phyloP scores from a whole-genome alignment of 2,797 vertebrate species.

The Rhynchotus rufescens region DNA sequence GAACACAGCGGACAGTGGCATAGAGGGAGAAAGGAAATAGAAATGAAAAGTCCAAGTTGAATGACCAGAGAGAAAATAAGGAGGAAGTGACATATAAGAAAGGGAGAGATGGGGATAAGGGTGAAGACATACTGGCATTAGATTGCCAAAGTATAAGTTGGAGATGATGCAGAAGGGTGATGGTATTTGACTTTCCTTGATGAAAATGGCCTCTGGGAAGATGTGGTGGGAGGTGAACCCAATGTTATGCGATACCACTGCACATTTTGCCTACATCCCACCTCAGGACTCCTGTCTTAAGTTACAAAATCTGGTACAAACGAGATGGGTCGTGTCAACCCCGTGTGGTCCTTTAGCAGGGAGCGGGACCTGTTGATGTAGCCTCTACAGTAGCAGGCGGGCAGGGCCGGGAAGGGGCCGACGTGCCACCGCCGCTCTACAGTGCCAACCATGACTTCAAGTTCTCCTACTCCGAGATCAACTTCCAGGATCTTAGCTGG shows the following conservation, averaged over 20 bases:
- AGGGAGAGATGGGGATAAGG: not conserved
- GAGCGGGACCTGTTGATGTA: constrained; percentile 78
- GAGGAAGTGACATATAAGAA: constrained; percentile 10
- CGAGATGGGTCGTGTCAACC: not conserved
- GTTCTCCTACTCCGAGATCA: constrained; percentile 95
- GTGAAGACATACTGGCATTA: not conserved
- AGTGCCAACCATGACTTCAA: constrained; percentile 85
- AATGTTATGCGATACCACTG: not conserved
- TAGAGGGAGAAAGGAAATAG: not conserved
- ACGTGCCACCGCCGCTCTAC: constrained; percentile 81
- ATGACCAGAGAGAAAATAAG: not conserved
- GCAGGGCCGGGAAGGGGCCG: constrained; percentile 76
- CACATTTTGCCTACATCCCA: not conserved
- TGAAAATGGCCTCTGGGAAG: not conserved
- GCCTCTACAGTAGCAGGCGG: constrained; percentile 72
- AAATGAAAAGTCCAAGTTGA: not conserved
- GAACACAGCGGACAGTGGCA: not conserved
- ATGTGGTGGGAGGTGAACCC: not conserved
- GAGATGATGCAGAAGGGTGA: not conserved
- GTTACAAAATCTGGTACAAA: not conserved
- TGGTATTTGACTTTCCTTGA: not conserved
- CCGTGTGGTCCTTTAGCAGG: constrained; percentile 25
- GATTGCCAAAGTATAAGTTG: not conserved
- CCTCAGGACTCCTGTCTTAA: not conserved
- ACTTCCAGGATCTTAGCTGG: constrained; percentile 92